These are phyloP conservation scores for Notolabrus celidotus DNA, from an alignment of 2,797 vertebrate genomes.

Conservation along the genomic window DNA sequence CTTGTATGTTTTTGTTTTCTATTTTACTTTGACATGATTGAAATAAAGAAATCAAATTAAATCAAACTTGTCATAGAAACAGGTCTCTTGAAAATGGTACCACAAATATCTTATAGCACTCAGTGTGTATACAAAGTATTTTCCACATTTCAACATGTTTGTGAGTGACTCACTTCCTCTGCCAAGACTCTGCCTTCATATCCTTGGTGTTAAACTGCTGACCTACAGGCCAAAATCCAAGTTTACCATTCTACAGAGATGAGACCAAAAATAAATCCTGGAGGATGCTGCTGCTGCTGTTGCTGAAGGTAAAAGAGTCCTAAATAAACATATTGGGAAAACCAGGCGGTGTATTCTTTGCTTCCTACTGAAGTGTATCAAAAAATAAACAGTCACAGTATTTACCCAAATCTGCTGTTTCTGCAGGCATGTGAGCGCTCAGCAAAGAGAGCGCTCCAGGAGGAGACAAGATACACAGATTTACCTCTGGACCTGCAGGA, in stretches of 20 bases:
- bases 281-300: slow-evolving; percentile 10
- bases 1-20: too few species aligned
- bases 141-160: slow-evolving; percentile 6
- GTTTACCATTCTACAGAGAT: slow-evolving; percentile 17
- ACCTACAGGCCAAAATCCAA: slow-evolving; percentile 24
- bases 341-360: neutral
- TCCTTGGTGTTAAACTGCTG: slow-evolving; percentile 12
- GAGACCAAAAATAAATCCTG: slow-evolving; percentile 31
- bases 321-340: slow-evolving; percentile 27
- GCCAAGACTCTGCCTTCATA: slow-evolving; percentile 30
- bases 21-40: too few species aligned
- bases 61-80: too few species aligned
- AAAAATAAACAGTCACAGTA: slow-evolving; percentile 26
- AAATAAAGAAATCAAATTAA: too few species aligned
- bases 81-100: neutral
- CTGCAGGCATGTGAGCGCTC: slow-evolving; percentile 10
- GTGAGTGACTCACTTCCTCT: slow-evolving; percentile 15
- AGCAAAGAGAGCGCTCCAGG: neutral
- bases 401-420: slow-evolving; percentile 14
- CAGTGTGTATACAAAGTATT: slow-evolving; percentile 3
- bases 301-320: too few species aligned
- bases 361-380: neutral
- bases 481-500: slow-evolving; percentile 7
- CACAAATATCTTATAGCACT: neutral
- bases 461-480: slow-evolving; percentile 16